Conservation (phyloP, 2,113 vertebrate species). For the Nothobranchius kuhntae region DNA sequence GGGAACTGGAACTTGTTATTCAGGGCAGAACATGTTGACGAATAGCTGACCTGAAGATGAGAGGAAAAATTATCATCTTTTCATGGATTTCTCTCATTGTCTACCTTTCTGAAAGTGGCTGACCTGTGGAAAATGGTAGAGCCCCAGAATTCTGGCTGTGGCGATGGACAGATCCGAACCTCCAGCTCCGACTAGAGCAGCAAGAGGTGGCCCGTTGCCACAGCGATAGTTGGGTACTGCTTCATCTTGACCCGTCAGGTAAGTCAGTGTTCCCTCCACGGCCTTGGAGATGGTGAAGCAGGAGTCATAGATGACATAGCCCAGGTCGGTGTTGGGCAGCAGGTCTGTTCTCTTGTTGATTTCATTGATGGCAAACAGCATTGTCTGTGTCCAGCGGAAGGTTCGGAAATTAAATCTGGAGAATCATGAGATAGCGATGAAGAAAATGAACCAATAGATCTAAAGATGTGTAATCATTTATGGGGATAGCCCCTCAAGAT, state of each 20-base stretch:
- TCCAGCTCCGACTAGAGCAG: conserved; percentile 82
- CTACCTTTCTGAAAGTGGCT: not conserved
- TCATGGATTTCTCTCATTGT: not conserved
- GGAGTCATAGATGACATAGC: conserved; percentile 86
- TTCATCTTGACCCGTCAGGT: conserved; percentile 86
- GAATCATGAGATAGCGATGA: not conserved
- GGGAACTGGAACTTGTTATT: conserved; percentile 87
- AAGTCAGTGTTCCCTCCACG: conserved; percentile 82
- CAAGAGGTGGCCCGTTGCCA: conserved; percentile 76
- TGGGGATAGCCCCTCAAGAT: too few relatives aligned
- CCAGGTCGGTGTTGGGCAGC: conserved; percentile 81
- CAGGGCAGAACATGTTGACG: conserved; percentile 81
- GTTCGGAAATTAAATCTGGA: conserved; percentile 85
- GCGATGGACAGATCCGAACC: conserved; percentile 84
- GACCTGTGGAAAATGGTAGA: conserved; percentile 87
- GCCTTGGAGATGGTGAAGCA: conserved; percentile 87
- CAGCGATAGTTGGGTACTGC: conserved; percentile 86
- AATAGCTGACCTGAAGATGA: conserved; percentile 81
- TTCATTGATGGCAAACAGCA: conserved; percentile 85
- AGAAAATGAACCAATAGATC: not conserved
- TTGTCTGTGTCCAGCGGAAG: conserved; percentile 86
- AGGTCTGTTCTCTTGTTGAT: conserved; percentile 79
- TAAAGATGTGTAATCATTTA: too few relatives aligned
- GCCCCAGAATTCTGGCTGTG: conserved; percentile 83
- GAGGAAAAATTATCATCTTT: not conserved